Evolutionary conservation across 92 coral and sea anemone species (phyloP).

Genomic region (Zoanthus solanderi): DNA sequence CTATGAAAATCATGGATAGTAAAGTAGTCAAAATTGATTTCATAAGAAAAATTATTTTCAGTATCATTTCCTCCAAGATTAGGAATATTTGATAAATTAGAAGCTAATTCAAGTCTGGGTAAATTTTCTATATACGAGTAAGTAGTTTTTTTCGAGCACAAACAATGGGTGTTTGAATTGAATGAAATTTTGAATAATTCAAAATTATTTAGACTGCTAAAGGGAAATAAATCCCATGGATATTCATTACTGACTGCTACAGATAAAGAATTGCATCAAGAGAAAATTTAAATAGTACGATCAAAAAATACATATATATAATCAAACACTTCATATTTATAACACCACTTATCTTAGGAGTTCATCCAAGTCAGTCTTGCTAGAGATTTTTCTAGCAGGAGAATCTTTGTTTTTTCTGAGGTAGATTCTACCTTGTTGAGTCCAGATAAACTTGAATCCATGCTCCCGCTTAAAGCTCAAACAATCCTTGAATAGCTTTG

Average conservation of each 20-base stretch:
- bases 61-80: constrained; percentile 14
- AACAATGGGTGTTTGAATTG: constrained; percentile 9
- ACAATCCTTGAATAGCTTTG: constrained; percentile 1
- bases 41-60: constrained; percentile 26
- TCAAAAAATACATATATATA: neutral
- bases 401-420: neutral
- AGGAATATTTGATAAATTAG: constrained; percentile 49
- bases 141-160: neutral
- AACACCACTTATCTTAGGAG: neutral
- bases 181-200: constrained; percentile 7
- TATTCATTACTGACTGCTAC: neutral
- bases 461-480: neutral
- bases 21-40: constrained; percentile 40
- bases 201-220: neutral
- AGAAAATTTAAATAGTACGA: neutral
- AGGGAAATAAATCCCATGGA: constrained; percentile 5
- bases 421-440: neutral
- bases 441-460: neutral
- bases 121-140: constrained; percentile 21
- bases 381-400: neutral
- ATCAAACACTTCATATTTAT: neutral
- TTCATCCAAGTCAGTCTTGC: neutral
- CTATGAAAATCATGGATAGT: constrained; percentile 41
- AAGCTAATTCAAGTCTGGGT: constrained; percentile 45
- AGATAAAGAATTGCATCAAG: neutral